Conservation (phyloP, 2,113 vertebrate genomes). For the Heterotilapia buettikoferi region DNA sequence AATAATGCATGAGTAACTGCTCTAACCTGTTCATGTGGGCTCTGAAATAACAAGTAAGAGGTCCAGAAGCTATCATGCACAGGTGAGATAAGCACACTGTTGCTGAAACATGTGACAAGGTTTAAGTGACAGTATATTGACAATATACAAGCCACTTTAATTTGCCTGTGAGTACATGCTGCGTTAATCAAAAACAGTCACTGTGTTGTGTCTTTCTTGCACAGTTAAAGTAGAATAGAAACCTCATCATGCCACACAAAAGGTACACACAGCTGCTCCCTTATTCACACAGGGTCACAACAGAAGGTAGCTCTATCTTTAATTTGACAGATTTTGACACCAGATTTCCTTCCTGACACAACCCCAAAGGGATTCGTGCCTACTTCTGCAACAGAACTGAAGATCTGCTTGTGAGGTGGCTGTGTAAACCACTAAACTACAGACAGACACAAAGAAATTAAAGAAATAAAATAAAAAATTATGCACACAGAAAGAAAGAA, state of each 20-base stretch:
- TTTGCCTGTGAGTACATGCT: background rate
- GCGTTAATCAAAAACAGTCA: background rate
- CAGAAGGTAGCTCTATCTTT: background rate
- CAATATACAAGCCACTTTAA: background rate
- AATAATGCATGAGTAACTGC: background rate
- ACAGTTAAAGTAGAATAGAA: background rate
- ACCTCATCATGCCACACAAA: background rate
- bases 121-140: background rate
- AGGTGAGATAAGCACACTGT: background rate
- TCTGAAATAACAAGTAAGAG: background rate
- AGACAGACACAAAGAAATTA: background rate
- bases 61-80: background rate
- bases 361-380: background rate
- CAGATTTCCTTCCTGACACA: background rate
- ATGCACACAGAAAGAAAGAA: background rate
- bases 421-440: background rate
- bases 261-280: background rate
- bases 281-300: background rate
- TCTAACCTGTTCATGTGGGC: background rate
- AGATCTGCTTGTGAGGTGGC: background rate
- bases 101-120: background rate
- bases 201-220: background rate
- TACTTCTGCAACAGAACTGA: background rate
- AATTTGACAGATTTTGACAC: background rate
- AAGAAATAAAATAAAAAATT: background rate